Conservation (phyloP, 2,797 vertebrate genomes). For the Manis javanica region DNA sequence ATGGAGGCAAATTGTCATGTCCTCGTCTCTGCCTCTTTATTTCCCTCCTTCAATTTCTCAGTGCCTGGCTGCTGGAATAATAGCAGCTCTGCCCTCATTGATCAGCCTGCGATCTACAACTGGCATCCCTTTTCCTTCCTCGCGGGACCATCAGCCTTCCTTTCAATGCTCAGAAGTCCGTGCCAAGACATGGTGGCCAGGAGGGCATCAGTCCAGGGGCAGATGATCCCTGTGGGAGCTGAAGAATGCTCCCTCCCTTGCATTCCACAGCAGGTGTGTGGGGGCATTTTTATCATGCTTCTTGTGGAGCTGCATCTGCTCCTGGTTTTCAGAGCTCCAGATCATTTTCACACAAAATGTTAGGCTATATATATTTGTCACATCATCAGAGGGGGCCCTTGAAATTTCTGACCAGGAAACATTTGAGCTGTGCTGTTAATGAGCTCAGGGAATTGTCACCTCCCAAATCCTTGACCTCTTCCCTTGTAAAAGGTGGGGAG, state of each 20-base stretch:
- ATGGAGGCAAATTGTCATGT: background rate
- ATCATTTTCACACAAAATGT: conserved; percentile 1
- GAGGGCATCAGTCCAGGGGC: background rate
- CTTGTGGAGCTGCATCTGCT: background rate
- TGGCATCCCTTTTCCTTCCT: background rate
- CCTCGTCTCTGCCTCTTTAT: background rate
- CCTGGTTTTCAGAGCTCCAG: background rate
- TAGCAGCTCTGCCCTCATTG: background rate
- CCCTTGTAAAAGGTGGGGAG: background rate
- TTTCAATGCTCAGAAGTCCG: background rate
- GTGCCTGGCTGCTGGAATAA: accelerated
- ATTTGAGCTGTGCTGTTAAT: background rate
- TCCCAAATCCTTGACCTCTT: background rate
- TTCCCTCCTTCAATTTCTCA: background rate
- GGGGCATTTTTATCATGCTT: conserved; percentile 21
- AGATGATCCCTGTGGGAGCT: background rate
- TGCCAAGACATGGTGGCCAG: background rate
- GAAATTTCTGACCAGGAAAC: conserved; percentile 21
- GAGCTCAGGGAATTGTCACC: background rate
- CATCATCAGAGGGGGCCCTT: background rate
- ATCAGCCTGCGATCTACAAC: background rate
- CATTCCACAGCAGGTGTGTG: background rate
- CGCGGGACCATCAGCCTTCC: background rate
- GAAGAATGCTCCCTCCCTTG: background rate
- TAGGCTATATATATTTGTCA: conserved; percentile 4